phyloP scores from a whole-genome alignment of 2,797 vertebrate species.

The Anisognathus igniventris region DNA sequence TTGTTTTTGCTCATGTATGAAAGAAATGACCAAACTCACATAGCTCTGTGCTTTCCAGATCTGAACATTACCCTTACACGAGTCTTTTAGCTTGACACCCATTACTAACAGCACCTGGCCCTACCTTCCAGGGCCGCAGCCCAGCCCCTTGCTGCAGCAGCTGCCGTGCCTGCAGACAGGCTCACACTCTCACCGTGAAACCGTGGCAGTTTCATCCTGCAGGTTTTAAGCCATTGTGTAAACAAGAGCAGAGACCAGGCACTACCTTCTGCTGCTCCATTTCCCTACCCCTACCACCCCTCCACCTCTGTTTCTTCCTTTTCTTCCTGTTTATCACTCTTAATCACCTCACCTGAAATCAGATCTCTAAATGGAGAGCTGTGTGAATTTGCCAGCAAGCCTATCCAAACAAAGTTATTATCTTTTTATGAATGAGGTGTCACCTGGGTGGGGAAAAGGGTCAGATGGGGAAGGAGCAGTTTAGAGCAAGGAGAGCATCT shows the following conservation, averaged over 20 bases:
- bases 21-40: background rate
- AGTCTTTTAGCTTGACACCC: background rate
- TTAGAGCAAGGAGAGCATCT: background rate
- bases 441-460: background rate
- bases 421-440: background rate
- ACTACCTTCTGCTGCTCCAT: background rate
- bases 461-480: background rate
- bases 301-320: accelerated
- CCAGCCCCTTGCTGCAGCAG: background rate
- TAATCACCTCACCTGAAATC: background rate
- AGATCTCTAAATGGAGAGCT: background rate
- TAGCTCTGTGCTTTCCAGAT: background rate
- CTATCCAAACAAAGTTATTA: background rate
- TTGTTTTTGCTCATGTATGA: background rate
- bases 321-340: background rate
- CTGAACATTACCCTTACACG: background rate
- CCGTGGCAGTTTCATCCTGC: background rate
- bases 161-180: background rate
- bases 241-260: background rate
- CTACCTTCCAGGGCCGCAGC: background rate
- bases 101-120: background rate
- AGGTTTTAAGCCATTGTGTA: background rate
- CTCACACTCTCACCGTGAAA: background rate
- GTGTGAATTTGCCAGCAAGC: background rate
- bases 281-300: accelerated